Base-by-base conservation (phyloP, 2,797 vertebrate genomes). In the Onychomys arenicola region DNA sequence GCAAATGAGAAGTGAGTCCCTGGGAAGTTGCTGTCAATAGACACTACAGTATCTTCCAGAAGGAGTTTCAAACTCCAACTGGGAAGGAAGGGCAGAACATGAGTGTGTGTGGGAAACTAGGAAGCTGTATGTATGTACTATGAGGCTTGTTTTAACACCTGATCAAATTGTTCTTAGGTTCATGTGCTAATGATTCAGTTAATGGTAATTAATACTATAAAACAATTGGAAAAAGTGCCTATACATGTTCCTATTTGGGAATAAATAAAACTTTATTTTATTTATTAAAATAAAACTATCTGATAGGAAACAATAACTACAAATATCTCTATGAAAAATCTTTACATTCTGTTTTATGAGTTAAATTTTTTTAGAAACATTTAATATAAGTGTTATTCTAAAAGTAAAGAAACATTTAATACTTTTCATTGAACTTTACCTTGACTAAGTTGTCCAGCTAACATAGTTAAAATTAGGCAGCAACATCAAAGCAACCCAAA, bases 311-410 rank as follows among this genome's bases (percentile, higher is more conserved):
- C 16, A 84, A 7, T 87, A 34, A n/a, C 67, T 73, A 8, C 69
- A 77, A 94, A 78, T 87, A 78, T 89, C 97, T 95, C 71, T 87
- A 29, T 63, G n/a, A 69, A 61, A 91, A 85, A 90, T 27, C 43
- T 96, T 34, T 83, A 29, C 21, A 49, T 83, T 93, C 63, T 52
- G 11, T 76, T 94, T 90, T 32, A 81, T 81, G 46, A 96, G 95
- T 92, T 90, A 94, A 78, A 19, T 94, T 7, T 95, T 90, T 88
- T 96, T 89, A 71, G 32, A 96, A 77, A 67, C 67, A 91, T 17
- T 43, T 52, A 57, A 19, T 23, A 32, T 55, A 25, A 86, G 83
- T 61, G 86, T 90, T 71, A 93, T 93, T 89, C 8, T 0, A 52
- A 86, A 84, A 69, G 12, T 46, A 19, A 94, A 86, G 14, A 83